Base-by-base conservation (phyloP, 2,113 vertebrate genomes). In the Anarrhichthys ocellatus region DNA sequence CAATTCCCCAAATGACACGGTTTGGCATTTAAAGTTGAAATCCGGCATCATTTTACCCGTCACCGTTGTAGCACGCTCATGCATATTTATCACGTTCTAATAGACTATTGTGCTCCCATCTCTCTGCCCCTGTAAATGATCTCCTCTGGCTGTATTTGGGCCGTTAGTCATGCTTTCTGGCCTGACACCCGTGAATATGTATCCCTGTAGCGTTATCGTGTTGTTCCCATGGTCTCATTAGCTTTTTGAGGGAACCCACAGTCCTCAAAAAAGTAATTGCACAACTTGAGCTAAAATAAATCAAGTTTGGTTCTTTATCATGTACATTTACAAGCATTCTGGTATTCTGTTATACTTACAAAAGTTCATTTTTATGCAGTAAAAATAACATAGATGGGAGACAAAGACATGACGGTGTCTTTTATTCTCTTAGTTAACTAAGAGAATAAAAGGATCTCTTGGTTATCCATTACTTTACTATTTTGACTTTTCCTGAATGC, bases 11-110 rank as follows among this genome's bases (percentile, higher is more conserved):
- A 82, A 83, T 83, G 61, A 80, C 81, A 84, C 14, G 22, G 14
- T 80, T 83, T 90, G 82, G 76, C 81, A 83, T 90, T 88, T 84
- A 68, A 82, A 91, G 82, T 72, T 79, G 54, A 83, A 87, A 81
- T 82, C 59, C 68, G 50, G 58, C 40, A 58, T 67, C 63, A 70
- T 74, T 87, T 77, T 80, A 74, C 38, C 52, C 44, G 83, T 70
- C 52, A 84, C 58, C 65, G 70, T 76, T 87, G 73, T 32, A 58
- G 62, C 78, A 85, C 75, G 66, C 75, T 84, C 75, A 85, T 93
- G 73, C 87, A 86, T 91, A 90, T 91, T 82, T 52, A 90, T 85
- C 32, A 68, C 1, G 0, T 46, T 38, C 52, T 86, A 78, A 78
- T 80, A 73, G 59, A 85, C 68, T 80, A 73, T 87, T 74, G 40